phyloP scores from a whole-genome alignment of 2,888 invertebrate species.

The Antheraea yamamai region DNA sequence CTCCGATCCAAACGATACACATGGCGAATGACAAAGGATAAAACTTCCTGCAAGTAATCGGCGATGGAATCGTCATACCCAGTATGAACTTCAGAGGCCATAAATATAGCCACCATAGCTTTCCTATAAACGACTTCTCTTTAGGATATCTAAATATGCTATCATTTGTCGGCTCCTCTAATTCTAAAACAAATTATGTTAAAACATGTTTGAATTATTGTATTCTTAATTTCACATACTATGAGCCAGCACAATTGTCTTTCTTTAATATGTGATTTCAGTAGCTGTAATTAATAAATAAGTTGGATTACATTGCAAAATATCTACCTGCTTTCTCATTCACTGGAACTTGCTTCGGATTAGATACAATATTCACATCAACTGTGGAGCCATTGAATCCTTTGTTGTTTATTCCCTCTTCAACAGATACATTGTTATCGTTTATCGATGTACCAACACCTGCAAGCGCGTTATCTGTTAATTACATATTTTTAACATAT shows the following conservation, averaged over 20 bases:
- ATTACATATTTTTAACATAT: neutral
- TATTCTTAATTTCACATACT: neutral
- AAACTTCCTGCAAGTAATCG: constrained; percentile 79
- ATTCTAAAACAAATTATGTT: constrained; percentile 30
- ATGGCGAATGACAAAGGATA: constrained; percentile 92
- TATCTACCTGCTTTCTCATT: constrained; percentile 43
- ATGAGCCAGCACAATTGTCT: neutral
- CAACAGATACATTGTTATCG: constrained; percentile 59
- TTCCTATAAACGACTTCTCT: constrained; percentile 52
- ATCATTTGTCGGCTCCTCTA: constrained; percentile 43
- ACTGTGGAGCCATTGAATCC: constrained; percentile 42
- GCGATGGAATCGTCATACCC: constrained; percentile 87
- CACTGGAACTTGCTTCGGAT: constrained; percentile 37
- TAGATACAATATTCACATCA: constrained; percentile 34
- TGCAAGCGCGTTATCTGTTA: neutral
- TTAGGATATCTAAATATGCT: constrained; percentile 74
- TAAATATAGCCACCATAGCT: constrained; percentile 85
- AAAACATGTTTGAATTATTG: neutral
- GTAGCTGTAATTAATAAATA: neutral
- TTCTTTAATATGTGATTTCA: neutral
- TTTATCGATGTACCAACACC: constrained; percentile 3
- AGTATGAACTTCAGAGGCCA: constrained; percentile 88
- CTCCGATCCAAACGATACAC: constrained; percentile 93
- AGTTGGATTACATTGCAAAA: neutral
- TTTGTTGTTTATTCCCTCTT: constrained; percentile 63